Evolutionary conservation across 37 sponge, comb jelly and placozoan genomes (phyloP).

Genomic region (Halisarca cf. caerulea): DNA sequence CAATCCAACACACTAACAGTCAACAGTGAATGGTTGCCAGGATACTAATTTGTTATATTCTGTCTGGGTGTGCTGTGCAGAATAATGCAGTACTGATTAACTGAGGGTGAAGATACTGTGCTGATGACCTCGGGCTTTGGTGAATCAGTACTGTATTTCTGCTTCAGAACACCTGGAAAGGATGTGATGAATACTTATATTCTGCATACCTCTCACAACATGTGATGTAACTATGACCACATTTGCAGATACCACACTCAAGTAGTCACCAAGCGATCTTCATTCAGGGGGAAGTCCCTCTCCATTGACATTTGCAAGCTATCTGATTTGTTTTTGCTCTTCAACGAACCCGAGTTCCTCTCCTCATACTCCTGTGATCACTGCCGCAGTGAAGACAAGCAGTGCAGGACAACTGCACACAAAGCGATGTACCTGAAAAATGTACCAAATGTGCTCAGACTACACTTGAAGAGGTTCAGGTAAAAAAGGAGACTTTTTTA

Average conservation of each 20-base stretch:
- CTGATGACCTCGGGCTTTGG: background rate
- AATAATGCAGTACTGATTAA: too few species aligned
- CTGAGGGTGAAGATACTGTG: too few species aligned
- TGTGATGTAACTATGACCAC: too few species aligned
- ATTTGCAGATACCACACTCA: background rate
- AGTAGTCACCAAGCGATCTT: background rate
- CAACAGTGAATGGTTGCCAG: too few species aligned
- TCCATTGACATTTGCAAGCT: background rate
- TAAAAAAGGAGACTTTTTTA: too few species aligned
- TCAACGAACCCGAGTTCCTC: background rate
- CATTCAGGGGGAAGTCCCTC: conserved; percentile 7
- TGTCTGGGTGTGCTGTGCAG: too few species aligned
- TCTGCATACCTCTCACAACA: too few species aligned
- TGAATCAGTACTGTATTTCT: background rate
- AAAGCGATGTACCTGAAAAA: background rate
- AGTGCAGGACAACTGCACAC: background rate
- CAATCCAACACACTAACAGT: too few species aligned
- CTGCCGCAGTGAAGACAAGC: background rate
- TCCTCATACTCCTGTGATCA: background rate
- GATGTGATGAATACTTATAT: too few species aligned
- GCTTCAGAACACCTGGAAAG: background rate
- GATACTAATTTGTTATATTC: too few species aligned
- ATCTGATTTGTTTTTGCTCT: background rate
- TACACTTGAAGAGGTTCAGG: conserved; percentile 85
- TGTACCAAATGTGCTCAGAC: conserved; percentile 52